Percentiles rank a stretch among this genome's conserved stretches.
These are phyloP conservation scores for Catonia carolina DNA, from an alignment of 2,888 invertebrate genomes.

Conservation along the genomic window DNA sequence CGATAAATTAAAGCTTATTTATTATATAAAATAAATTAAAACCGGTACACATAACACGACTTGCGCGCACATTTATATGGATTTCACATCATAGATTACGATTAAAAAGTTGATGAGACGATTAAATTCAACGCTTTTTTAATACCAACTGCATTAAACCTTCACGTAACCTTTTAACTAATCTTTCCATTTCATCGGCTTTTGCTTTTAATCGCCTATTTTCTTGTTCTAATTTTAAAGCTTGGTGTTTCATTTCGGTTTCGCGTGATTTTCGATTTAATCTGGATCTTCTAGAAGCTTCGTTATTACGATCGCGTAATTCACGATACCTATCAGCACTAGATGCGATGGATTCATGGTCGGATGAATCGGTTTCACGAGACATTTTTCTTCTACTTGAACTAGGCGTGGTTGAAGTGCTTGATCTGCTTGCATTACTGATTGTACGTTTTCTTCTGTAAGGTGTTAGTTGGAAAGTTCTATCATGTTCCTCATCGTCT, in stretches of 20 bases:
- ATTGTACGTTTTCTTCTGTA: background rate
- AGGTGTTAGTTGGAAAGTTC: conserved; percentile 11
- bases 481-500: conserved; percentile 14
- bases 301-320: conserved; percentile 68
- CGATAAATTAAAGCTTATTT: too few species aligned
- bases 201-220: conserved; percentile 58
- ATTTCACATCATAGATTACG: too few species aligned
- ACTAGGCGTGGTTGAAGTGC: background rate
- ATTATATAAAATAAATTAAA: too few species aligned
- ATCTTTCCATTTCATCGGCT: conserved; percentile 60
- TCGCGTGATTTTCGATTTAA: conserved; percentile 61
- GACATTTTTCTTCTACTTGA: conserved; percentile 4
- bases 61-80: too few species aligned
- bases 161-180: conserved; percentile 57
- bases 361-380: conserved; percentile 16
- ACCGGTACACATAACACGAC: too few species aligned
- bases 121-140: conserved; percentile 44
- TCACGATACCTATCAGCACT: conserved; percentile 52
- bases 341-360: conserved; percentile 24
- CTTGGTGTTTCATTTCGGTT: conserved; percentile 49
- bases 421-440: background rate
- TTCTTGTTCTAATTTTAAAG: conserved; percentile 52
- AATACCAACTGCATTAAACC: conserved; percentile 59
- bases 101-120: too few species aligned
- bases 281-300: conserved; percentile 66